These are phyloP conservation scores for Potorous gilbertii DNA, from an alignment of 2,797 vertebrate species.

Conservation along the genomic window DNA sequence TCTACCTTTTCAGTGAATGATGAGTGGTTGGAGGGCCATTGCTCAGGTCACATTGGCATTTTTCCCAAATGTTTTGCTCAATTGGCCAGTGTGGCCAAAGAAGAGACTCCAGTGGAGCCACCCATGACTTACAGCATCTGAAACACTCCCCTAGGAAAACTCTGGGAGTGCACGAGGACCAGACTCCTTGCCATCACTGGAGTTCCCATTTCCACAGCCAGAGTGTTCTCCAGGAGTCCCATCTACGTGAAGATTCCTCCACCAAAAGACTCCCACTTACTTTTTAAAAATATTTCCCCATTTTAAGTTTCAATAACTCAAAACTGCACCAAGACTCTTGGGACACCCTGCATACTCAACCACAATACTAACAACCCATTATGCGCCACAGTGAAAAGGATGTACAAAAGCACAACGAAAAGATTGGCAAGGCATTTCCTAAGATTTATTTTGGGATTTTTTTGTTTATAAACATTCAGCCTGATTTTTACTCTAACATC, in stretches of 20 bases:
- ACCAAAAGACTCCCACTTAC: neutral
- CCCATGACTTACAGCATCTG: neutral
- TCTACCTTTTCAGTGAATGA: conserved; percentile 88
- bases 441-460: neutral
- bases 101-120: neutral
- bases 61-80: conserved; percentile 92
- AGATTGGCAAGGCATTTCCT: neutral
- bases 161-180: neutral
- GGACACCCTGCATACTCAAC: neutral
- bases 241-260: neutral
- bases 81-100: conserved; percentile 48
- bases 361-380: neutral
- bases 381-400: neutral
- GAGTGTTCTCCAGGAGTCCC: neutral
- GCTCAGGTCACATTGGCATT: conserved; percentile 89
- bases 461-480: neutral
- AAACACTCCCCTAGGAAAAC: neutral
- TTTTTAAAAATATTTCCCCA: neutral
- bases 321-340: neutral
- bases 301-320: neutral
- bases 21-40: conserved; percentile 93
- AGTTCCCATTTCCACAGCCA: neutral
- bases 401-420: neutral
- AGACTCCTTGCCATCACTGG: neutral
- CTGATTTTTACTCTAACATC: neutral